These are phyloP conservation scores for Itoplectis maculator DNA, from an alignment of 2,888 invertebrate genomes.

Conservation along the genomic window DNA sequence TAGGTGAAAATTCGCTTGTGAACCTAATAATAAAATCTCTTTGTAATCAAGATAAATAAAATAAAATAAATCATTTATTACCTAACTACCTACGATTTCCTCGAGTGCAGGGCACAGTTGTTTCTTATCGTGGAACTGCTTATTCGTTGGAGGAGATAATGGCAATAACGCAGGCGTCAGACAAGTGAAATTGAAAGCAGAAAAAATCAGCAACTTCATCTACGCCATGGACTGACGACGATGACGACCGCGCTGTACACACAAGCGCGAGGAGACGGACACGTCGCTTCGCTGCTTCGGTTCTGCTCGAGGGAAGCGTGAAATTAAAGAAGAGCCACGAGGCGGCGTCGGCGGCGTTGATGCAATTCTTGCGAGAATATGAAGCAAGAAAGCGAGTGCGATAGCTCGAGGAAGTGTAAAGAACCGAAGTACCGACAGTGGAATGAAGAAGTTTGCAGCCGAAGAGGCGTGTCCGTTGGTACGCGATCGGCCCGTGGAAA, in stretches of 20 bases:
- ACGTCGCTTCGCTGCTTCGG: constrained; percentile 58
- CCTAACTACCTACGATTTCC: too few relatives aligned
- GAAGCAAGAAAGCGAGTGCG: constrained; percentile 52
- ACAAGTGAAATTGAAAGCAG: neutral
- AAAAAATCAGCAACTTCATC: neutral
- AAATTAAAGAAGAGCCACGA: constrained; percentile 57
- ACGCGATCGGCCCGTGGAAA: constrained; percentile 18
- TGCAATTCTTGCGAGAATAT: constrained; percentile 19
- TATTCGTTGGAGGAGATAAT: too few relatives aligned
- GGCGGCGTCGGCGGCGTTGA: constrained; percentile 40
- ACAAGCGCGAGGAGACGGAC: constrained; percentile 38
- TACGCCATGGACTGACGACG: neutral
- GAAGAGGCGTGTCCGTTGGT: constrained; percentile 18
- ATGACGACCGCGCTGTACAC: constrained; percentile 15
- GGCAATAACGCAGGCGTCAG: too few relatives aligned
- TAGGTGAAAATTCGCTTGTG: neutral
- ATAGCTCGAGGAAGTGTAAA: constrained; percentile 45
- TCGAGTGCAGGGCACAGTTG: too few relatives aligned
- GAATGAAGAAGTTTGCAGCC: constrained; percentile 15
- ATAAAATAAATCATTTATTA: neutral
- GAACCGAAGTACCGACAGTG: constrained; percentile 15
- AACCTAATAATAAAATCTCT: neutral
- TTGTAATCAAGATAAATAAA: neutral
- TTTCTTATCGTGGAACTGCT: too few relatives aligned
- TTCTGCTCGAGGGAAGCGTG: constrained; percentile 67